Percentiles rank a stretch among this genome's conserved stretches.
These are phyloP conservation scores for Drymonia ruficornis DNA, from an alignment of 2,888 invertebrate genomes.

Conservation along the genomic window DNA sequence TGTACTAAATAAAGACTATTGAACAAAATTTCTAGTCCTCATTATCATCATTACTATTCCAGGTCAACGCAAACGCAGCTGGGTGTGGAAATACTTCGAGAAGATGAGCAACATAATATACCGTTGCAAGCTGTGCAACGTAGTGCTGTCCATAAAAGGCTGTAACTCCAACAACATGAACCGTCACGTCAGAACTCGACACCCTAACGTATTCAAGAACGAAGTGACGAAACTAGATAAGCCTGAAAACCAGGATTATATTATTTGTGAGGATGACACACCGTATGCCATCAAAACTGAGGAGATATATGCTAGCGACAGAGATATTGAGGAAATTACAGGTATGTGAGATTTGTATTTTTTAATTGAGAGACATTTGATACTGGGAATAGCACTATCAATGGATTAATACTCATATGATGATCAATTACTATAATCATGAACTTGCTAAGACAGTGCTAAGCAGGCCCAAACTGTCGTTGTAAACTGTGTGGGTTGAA, in stretches of 20 bases:
- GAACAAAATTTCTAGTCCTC: no score
- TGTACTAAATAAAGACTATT: no score
- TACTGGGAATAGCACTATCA: no score
- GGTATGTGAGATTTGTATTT: slow-evolving; percentile 19
- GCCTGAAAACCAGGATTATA: slow-evolving; percentile 29
- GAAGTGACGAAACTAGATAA: slow-evolving; percentile 54
- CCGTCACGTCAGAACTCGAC: slow-evolving; percentile 68
- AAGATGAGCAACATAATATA: slow-evolving; percentile 71
- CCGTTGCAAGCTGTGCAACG: slow-evolving; percentile 71
- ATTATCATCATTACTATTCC: slow-evolving; percentile 27
- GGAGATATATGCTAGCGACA: slow-evolving; percentile 54
- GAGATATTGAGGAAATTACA: slow-evolving; percentile 38
- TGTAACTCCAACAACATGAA: slow-evolving; percentile 80
- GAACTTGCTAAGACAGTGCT: no score
- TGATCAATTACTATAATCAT: no score
- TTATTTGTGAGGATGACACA: slow-evolving; percentile 45
- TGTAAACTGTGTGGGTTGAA: no score
- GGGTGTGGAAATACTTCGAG: slow-evolving; percentile 81
- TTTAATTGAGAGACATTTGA: no score
- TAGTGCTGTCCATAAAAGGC: slow-evolving; percentile 75
- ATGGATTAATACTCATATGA: no score
- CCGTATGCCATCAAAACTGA: slow-evolving; percentile 56
- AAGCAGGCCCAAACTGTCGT: no score
- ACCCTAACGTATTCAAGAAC: slow-evolving; percentile 58
- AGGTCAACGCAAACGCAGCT: slow-evolving; percentile 72